These are phyloP conservation scores for Drosophila villosipedis DNA, from an alignment of 2,888 invertebrate genomes.

Conservation along the genomic window DNA sequence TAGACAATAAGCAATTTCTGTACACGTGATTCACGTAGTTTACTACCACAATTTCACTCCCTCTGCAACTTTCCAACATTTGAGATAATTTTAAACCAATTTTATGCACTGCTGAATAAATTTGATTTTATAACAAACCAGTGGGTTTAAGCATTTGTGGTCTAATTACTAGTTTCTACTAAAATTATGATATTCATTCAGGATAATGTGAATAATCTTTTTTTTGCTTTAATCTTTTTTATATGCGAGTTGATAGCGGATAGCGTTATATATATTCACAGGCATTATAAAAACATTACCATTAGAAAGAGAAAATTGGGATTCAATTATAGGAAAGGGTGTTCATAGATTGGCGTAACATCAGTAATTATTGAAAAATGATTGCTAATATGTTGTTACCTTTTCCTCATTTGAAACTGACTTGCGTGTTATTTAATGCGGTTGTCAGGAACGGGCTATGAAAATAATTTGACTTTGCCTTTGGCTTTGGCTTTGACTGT, in stretches of 20 bases:
- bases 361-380: neutral
- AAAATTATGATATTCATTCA: neutral
- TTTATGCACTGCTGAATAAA: slow-evolving; percentile 28
- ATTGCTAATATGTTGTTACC: neutral
- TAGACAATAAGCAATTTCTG: neutral
- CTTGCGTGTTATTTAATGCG: neutral
- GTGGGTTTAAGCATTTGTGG: neutral
- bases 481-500: slow-evolving; percentile 29
- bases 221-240: neutral
- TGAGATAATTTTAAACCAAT: slow-evolving; percentile 30
- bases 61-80: slow-evolving; percentile 8
- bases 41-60: slow-evolving; percentile 23
- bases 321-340: neutral
- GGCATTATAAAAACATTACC: neutral
- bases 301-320: neutral
- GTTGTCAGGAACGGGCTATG: neutral
- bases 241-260: neutral
- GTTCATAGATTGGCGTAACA: neutral
- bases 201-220: neutral
- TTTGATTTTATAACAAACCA: neutral
- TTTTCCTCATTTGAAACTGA: neutral
- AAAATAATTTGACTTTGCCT: slow-evolving; percentile 37
- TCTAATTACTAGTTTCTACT: neutral
- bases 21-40: slow-evolving; percentile 27
- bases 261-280: neutral